These are phyloP conservation scores for Notarius lentiginosus DNA, from an alignment of 2,113 vertebrate genomes.

Conservation along the genomic window DNA sequence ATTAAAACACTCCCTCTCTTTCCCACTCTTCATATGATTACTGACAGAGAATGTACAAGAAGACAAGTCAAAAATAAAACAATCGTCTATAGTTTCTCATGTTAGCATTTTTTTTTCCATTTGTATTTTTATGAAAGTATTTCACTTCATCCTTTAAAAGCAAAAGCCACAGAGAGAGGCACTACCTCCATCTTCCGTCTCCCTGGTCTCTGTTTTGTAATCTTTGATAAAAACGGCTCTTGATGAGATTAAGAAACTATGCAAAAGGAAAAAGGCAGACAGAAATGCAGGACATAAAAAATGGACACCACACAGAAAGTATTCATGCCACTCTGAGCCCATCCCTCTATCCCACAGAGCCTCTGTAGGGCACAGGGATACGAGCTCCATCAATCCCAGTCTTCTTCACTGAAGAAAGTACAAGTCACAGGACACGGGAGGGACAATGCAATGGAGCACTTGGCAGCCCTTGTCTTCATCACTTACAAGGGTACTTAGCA, in stretches of 20 bases:
- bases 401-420: slow-evolving; percentile 69
- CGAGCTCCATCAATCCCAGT: slow-evolving; percentile 38
- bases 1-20: slow-evolving; percentile 4
- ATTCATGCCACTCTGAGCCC: slow-evolving; percentile 9
- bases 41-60: slow-evolving; percentile 40
- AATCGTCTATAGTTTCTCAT: slow-evolving; percentile 28
- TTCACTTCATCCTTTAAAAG: slow-evolving; percentile 31
- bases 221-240: slow-evolving; percentile 34
- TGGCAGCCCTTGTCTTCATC: background rate
- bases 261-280: background rate
- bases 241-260: slow-evolving; percentile 21
- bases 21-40: slow-evolving; percentile 32
- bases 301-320: slow-evolving; percentile 40
- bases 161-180: slow-evolving; percentile 3
- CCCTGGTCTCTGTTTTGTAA: background rate
- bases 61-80: slow-evolving; percentile 44
- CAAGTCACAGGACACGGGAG: slow-evolving; percentile 49
- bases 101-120: slow-evolving; percentile 27
- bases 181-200: slow-evolving; percentile 4
- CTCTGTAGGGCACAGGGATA: slow-evolving; percentile 33
- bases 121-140: slow-evolving; percentile 38
- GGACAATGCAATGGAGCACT: slow-evolving; percentile 39
- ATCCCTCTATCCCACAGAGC: slow-evolving; percentile 20
- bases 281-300: slow-evolving; percentile 39
- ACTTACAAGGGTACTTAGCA: background rate